Conservation (phyloP, 1,140 invertebrate genomes). For the Drosophila elegans region DNA sequence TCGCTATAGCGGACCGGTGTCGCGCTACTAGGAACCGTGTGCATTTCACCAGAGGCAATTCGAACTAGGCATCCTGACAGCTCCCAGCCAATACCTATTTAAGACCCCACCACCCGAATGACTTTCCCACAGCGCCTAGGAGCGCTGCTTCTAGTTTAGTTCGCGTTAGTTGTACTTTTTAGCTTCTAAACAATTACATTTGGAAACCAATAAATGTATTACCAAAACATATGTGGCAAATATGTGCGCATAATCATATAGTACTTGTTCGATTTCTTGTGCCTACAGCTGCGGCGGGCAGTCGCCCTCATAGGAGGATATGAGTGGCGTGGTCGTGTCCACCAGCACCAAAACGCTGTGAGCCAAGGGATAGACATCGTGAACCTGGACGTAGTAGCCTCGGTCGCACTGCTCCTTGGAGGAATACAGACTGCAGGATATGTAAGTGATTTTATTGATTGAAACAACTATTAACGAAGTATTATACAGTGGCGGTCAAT, state of each 20-base stretch:
- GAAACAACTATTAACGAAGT: no score
- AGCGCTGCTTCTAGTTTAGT: conserved; percentile 57
- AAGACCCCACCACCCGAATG: conserved; percentile 16
- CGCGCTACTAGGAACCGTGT: conserved; percentile 54
- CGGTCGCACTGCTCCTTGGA: conserved; percentile 86
- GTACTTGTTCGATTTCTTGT: not conserved
- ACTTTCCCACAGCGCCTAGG: conserved; percentile 40
- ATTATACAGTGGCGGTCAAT: no score
- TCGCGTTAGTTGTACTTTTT: conserved; percentile 59
- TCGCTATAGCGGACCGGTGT: conserved; percentile 71
- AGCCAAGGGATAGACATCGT: conserved; percentile 86
- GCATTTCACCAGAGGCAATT: conserved; percentile 46
- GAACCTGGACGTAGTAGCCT: conserved; percentile 87
- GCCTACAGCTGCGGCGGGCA: conserved; percentile 17
- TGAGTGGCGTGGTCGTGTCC: conserved; percentile 88
- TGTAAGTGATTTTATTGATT: not conserved
- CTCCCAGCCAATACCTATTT: conserved; percentile 4
- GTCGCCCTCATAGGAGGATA: conserved; percentile 68
- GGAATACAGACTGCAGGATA: conserved; percentile 86
- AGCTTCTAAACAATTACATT: conserved; percentile 64
- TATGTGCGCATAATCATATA: not conserved
- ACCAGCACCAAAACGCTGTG: conserved; percentile 88
- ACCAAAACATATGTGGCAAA: conserved; percentile 12
- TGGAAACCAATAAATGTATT: conserved; percentile 54
- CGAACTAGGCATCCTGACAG: not conserved